Base-by-base conservation (phyloP, 2,797 vertebrate species). In the Pseudomugil gertrudae region DNA sequence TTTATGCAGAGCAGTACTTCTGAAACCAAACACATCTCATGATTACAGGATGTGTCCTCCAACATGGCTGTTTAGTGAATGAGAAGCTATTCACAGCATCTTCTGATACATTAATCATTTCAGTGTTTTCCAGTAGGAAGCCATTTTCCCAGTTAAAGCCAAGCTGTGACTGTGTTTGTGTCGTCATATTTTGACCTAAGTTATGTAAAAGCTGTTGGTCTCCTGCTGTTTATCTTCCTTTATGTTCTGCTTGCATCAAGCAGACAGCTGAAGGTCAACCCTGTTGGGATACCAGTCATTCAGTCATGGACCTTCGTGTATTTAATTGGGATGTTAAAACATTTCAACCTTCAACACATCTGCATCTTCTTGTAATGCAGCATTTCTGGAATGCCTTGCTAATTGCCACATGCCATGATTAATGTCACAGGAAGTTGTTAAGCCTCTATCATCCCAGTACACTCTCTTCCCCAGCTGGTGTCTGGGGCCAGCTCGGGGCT, bases 371-470 rank as follows among this genome's bases (percentile, higher is more conserved):
- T 51, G 35, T 3, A 21, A 3, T 21, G 26, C 38, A 33, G 13
- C 57, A 40, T 61, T 21, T 9, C n/a, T 61, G 55, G 14, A 50
- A 38, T 19, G 24, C 5, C 43, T 8, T 27, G 32, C 58, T 6
- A n/a, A n/a, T n/a, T n/a, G n/a, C 11, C 61, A 57, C 65, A 61
- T 72, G 15, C 23, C 55, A 5, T 66, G 57, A 60, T 83, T 62
- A 60, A 15, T 70, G 26, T 67, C 17, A 58, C 10, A 55, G 32
- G 50, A 50, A 23, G 43, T 47, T 48, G 32, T 19, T 9, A 27
- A 51, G 50, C 26, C 35, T 52, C 27, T 50, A 35, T 57, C 43
- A 53, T 48, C 14, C 55, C 47, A 23, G 13, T n/a, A 13, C n/a
- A 36, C 57, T 24, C 56, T 59, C 56, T 50, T 36, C 36, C 47